Evolutionary conservation across 2,113 vertebrate genomes (phyloP).

Genomic region (Gopherus flavomarginatus): DNA sequence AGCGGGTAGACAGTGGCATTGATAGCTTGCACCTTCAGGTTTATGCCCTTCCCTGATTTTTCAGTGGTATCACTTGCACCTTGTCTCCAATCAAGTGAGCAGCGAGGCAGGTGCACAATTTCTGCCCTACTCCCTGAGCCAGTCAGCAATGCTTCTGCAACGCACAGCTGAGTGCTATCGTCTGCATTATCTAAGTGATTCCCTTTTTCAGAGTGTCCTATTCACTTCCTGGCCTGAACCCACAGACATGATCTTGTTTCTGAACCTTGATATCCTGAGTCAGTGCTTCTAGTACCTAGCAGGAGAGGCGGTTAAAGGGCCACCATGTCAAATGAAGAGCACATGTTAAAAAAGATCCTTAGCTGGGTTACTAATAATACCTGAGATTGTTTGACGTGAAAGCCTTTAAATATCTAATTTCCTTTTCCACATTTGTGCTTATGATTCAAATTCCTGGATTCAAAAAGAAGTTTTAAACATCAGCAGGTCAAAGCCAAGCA

Average conservation of each 20-base stretch:
- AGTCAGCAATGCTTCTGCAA: not conserved
- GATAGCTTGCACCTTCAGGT: not conserved
- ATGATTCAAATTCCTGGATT: not conserved
- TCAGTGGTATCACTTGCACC: not conserved
- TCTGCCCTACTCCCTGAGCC: not conserved
- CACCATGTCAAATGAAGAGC: not conserved
- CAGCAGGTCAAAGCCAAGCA: constrained; percentile 2
- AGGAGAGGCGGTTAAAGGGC: not conserved
- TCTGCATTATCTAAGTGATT: not conserved
- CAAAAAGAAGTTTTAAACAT: not conserved
- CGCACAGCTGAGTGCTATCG: constrained; percentile 12
- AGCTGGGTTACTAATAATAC: not conserved
- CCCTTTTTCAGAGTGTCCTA: not conserved
- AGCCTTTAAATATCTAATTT: not conserved
- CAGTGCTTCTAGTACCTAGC: not conserved
- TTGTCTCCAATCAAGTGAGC: not conserved
- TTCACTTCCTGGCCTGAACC: constrained; percentile 30
- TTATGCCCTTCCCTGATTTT: not conserved
- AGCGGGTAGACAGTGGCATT: not conserved
- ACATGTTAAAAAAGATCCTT: not conserved
- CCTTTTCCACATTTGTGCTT: not conserved
- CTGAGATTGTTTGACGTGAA: not conserved
- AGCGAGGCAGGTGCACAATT: not conserved
- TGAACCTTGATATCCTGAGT: not conserved
- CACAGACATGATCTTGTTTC: not conserved